These are phyloP conservation scores for Limnothrissa miodon DNA, from an alignment of 2,113 vertebrate genomes.

Conservation along the genomic window DNA sequence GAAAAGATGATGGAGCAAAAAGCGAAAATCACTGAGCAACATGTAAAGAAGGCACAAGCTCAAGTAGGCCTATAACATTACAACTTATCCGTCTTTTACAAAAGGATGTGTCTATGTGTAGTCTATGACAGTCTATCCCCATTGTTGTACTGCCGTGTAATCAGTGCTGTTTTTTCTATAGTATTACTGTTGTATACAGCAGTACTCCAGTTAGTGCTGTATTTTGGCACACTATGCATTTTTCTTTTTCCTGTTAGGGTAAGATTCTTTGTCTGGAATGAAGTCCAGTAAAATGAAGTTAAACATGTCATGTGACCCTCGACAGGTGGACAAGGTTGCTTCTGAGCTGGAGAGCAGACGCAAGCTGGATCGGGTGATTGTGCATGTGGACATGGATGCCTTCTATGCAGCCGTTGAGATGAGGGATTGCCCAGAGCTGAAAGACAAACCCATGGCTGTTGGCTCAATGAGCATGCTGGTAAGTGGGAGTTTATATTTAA, in stretches of 20 bases:
- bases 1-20: slow-evolving; percentile 90
- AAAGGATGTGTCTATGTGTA: background rate
- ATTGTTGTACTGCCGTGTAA: no score
- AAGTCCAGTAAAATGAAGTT: background rate
- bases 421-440: slow-evolving; percentile 89
- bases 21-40: slow-evolving; percentile 78
- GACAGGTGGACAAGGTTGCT: slow-evolving; percentile 80
- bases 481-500: slow-evolving; percentile 45
- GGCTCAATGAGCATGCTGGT: slow-evolving; percentile 96
- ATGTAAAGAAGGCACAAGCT: slow-evolving; percentile 81
- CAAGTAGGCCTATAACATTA: slow-evolving; percentile 78
- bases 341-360: slow-evolving; percentile 79
- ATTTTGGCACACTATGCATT: no score
- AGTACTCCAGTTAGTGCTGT: no score
- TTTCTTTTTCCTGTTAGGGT: no score
- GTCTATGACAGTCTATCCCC: no score
- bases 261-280: background rate
- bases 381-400: slow-evolving; percentile 97
- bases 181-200: no score
- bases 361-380: slow-evolving; percentile 81
- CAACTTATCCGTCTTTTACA: background rate
- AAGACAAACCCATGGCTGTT: slow-evolving; percentile 90
- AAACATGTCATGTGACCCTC: background rate
- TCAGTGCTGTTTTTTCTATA: no score
- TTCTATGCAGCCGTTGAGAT: slow-evolving; percentile 98